Percentiles rank a stretch among this genome's conserved stretches.
phyloP scores from a whole-genome alignment of 2,797 vertebrate species.

The Euthynnus affinis region DNA sequence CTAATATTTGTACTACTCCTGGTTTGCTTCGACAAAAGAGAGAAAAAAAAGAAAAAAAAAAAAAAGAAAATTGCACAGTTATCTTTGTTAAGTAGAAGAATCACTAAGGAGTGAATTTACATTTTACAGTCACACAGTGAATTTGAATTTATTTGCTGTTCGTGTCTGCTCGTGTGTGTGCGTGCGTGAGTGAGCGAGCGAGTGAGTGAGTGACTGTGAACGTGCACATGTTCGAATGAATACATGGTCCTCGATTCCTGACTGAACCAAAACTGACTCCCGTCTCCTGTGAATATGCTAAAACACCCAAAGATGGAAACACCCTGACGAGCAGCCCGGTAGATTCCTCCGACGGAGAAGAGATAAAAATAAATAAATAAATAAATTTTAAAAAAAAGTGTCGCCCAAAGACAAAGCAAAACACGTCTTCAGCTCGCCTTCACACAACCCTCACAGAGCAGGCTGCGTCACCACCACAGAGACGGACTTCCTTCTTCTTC shows the following conservation, averaged over 20 bases:
- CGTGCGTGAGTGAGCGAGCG: slow-evolving; percentile 24
- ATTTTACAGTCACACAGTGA: slow-evolving; percentile 64
- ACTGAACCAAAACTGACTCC: slow-evolving; percentile 76
- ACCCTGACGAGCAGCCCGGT: slow-evolving; percentile 31
- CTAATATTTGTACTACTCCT: slow-evolving; percentile 70
- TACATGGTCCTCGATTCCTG: slow-evolving; percentile 52
- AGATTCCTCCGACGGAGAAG: slow-evolving; percentile 40
- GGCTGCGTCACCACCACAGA: neutral
- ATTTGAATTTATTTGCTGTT: slow-evolving; percentile 51
- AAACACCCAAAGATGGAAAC: slow-evolving; percentile 63
- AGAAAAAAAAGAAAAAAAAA: slow-evolving; percentile 36
- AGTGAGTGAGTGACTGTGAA: slow-evolving; percentile 14
- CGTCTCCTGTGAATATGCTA: slow-evolving; percentile 58
- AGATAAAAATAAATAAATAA: too few relatives aligned
- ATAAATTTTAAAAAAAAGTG: too few relatives aligned
- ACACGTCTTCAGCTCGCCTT: too few relatives aligned
- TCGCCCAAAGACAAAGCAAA: slow-evolving; percentile 1
- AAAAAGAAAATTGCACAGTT: slow-evolving; percentile 75
- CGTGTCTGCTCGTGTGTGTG: slow-evolving; percentile 31
- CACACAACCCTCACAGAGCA: neutral
- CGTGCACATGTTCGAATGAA: slow-evolving; percentile 26
- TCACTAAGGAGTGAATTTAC: slow-evolving; percentile 73
- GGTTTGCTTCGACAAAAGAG: slow-evolving; percentile 67
- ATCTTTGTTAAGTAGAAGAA: slow-evolving; percentile 71
- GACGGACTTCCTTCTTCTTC: slow-evolving; percentile 22